Percentiles rank a stretch among this genome's conserved stretches.
These are phyloP conservation scores for Manis pentadactyla DNA, from an alignment of 2,797 vertebrate genomes.

Conservation along the genomic window DNA sequence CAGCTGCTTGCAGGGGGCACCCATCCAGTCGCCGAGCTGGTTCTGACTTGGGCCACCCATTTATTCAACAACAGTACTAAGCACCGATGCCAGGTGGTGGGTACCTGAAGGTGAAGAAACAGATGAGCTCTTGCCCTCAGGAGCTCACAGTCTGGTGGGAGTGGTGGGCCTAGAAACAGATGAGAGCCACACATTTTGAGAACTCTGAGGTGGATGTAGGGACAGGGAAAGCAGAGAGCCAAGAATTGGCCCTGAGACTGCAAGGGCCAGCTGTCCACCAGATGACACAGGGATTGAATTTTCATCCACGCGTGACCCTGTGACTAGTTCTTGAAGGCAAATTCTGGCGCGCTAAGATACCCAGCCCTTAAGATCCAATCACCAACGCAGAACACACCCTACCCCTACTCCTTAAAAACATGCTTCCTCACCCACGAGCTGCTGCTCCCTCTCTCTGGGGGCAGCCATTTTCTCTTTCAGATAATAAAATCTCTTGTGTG, in stretches of 20 bases:
- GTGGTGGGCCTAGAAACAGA: neutral
- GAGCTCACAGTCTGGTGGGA: neutral
- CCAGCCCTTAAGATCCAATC: no score
- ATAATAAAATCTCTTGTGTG: no score
- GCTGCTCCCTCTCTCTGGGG: no score
- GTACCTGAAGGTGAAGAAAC: neutral
- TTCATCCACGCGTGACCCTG: neutral
- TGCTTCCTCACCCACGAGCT: no score
- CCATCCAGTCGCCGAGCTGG: neutral
- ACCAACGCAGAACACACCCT: no score
- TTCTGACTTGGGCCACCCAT: neutral
- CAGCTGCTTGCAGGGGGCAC: neutral
- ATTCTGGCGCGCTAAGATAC: no score
- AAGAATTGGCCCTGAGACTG: neutral
- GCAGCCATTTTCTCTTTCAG: no score
- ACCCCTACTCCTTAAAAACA: no score
- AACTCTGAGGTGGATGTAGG: neutral
- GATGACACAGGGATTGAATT: neutral
- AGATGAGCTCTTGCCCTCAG: neutral
- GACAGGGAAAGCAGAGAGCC: neutral
- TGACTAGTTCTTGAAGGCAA: neutral
- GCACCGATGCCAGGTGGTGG: neutral
- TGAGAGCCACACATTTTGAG: neutral
- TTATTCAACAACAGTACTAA: neutral
- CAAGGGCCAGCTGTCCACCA: neutral